phyloP scores from a whole-genome alignment of 2,797 vertebrate genomes.

The Phylloscopus collybita region DNA sequence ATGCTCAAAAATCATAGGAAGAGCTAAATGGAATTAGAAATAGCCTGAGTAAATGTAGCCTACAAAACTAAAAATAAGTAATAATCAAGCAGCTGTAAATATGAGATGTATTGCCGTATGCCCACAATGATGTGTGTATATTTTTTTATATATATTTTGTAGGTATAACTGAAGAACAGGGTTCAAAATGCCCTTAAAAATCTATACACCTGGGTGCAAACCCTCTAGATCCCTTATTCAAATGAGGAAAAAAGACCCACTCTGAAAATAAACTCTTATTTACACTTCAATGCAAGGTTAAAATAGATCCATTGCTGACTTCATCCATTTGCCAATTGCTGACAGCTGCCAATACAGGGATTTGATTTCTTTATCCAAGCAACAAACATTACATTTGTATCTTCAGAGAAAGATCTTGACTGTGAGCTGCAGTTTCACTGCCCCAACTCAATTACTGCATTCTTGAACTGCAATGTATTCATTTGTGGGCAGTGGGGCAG shows the following conservation, averaged over 20 bases:
- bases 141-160: not conserved
- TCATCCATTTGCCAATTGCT: slow-evolving; percentile 50
- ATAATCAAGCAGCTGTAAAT: not conserved
- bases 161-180: not conserved
- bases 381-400: slow-evolving; percentile 64
- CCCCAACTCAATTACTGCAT: slow-evolving; percentile 90
- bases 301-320: slow-evolving; percentile 15
- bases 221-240: not conserved
- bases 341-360: slow-evolving; percentile 76
- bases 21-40: not conserved
- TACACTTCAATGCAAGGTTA: slow-evolving; percentile 14
- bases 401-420: slow-evolving; percentile 71
- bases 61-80: not conserved
- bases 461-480: slow-evolving; percentile 87
- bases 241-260: not conserved
- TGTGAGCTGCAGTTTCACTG: slow-evolving; percentile 63
- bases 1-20: not conserved
- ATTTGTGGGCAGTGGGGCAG: slow-evolving; percentile 85
- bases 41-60: not conserved
- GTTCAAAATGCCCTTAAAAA: not conserved
- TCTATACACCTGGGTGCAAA: not conserved
- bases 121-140: not conserved
- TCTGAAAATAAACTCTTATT: not conserved
- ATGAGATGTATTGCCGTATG: not conserved
- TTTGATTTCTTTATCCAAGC: slow-evolving; percentile 76